A percentile compares a stretch with the other conserved stretches of the same genome.
Evolutionary conservation across 2,113 vertebrate genomes (phyloP).

Genomic region (Leucoraja erinaceus): DNA sequence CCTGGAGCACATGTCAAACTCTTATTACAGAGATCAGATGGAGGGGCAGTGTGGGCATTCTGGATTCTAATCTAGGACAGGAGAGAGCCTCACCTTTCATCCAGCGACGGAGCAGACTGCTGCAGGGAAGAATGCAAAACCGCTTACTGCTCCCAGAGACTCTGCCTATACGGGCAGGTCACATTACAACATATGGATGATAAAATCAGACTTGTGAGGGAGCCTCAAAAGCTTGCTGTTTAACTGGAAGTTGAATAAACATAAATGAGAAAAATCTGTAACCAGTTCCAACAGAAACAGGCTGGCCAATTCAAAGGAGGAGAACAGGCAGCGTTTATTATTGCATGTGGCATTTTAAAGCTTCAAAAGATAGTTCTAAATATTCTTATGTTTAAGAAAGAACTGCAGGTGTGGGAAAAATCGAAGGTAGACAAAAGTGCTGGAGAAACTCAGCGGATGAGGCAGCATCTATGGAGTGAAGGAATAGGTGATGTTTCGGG

Average conservation of each 20-base stretch:
- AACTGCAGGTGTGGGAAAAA: no score
- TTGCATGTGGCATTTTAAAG: background rate
- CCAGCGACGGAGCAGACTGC: background rate
- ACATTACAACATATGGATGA: background rate
- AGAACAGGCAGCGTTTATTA: background rate
- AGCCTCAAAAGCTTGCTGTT: background rate
- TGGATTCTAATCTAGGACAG: background rate
- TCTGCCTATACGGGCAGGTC: background rate
- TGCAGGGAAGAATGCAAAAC: background rate
- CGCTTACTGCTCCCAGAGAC: background rate
- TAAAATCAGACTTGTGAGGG: background rate
- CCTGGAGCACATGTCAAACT: background rate
- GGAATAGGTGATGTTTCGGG: no score
- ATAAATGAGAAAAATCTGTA: background rate
- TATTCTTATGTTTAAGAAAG: background rate
- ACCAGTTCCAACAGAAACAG: background rate
- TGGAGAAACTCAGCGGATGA: no score
- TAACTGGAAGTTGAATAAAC: background rate
- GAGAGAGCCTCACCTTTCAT: background rate
- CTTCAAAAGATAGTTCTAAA: background rate
- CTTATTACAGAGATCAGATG: background rate
- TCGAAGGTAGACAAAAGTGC: no score
- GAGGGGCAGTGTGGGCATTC: background rate
- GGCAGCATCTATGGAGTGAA: no score
- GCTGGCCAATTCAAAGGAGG: background rate